A percentile compares a stretch with the other conserved stretches of the same genome.
These are phyloP conservation scores for Imbricaverruca yamaguchii DNA, from an alignment of 2,888 invertebrate genomes.

Conservation along the genomic window DNA sequence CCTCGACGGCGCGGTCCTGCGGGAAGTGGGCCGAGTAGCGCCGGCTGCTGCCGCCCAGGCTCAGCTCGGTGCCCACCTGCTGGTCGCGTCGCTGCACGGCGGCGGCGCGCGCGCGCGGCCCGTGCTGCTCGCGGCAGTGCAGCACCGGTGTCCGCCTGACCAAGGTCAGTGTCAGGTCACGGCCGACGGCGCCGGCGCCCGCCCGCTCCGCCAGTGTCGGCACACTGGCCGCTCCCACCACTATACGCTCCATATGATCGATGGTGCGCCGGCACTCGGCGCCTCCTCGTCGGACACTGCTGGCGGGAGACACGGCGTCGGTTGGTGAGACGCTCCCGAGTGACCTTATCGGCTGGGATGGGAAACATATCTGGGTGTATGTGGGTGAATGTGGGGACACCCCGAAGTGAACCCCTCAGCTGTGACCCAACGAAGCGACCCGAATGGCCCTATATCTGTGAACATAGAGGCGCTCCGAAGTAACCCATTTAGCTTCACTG, in stretches of 20 bases:
- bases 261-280: neutral
- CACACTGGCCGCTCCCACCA: neutral
- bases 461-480: no score
- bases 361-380: no score
- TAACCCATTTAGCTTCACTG: no score
- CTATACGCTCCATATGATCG: neutral
- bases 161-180: neutral
- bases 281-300: neutral
- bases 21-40: neutral
- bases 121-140: neutral
- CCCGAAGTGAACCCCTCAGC: no score
- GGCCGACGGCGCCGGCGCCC: neutral
- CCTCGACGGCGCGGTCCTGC: neutral
- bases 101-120: neutral
- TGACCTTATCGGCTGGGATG: no score
- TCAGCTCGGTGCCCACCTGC: neutral
- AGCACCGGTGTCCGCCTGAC: neutral
- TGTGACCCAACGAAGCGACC: no score
- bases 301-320: neutral
- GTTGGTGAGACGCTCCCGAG: no score
- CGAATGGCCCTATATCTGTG: no score
- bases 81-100: neutral
- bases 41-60: neutral
- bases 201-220: neutral
- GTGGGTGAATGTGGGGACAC: no score